Base-by-base conservation (phyloP, 92 coral and sea anemone genomes). In the Porites divaricata region DNA sequence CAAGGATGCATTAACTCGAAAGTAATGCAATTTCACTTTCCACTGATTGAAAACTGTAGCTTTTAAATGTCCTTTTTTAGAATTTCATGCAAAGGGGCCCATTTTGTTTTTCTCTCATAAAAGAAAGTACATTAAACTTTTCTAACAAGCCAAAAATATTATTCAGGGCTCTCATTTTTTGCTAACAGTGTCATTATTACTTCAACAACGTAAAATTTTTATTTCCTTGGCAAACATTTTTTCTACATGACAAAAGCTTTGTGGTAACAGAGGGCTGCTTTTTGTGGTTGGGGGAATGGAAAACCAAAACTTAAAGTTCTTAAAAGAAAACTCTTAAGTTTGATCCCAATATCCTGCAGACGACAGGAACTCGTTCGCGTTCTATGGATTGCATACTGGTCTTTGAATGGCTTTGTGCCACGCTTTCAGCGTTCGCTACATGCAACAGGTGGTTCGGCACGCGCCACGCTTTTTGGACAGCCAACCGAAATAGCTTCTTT, bases 391-490 rank as follows among this genome's bases (percentile, higher is more conserved):
- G 51, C 72, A 52, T 62, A 54, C 59, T 54, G 59, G 59, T 54
- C 16, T 54, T 54, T 54, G 76, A 56, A 80, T 67, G 67, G 62
- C 20, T 79, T 67, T 79, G 75, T 52, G 85, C 54, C 76, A 80
- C 66, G 72, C 66, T 25, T 72, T 62, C 50, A 72, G 52, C 51
- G 22, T 50, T 72, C 71, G 72, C 79, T 61, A 71, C 67, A 73
- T 72, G 86, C 94, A 87, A 91, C 94, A 91, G 94, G 94, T 91
- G 94, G 91, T 50, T 72, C 56, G 88, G 84, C 93, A 90, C 93
- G 90, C 89, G 94, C 91, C 89, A 84, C 51, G 72, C 25, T n/a
- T 81, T 23, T 71, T 17, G 14, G 19, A 19, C 69, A 69, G 54
- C 76, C 57, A 90, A 82, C 56, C 76, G 65, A 90, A 82, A 87